phyloP scores from a whole-genome alignment of 1,140 invertebrate genomes.

The Aphaenogaster rudis region DNA sequence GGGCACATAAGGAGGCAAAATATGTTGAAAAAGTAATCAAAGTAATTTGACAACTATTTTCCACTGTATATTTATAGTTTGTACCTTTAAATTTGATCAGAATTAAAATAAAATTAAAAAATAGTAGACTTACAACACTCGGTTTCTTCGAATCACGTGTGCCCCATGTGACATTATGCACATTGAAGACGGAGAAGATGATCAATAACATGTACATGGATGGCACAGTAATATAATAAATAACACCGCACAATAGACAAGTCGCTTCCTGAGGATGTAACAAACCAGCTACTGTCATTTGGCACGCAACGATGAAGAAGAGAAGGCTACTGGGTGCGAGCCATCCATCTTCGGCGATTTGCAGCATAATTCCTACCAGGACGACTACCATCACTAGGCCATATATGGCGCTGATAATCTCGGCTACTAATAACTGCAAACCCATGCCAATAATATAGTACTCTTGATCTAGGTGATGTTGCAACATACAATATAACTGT shows the following conservation, averaged over 20 bases:
- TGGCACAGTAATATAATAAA: slow-evolving; percentile 97
- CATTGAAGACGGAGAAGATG: slow-evolving; percentile 96
- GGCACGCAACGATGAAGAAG: slow-evolving; percentile 89
- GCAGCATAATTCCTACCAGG: slow-evolving; percentile 94
- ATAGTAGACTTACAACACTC: slow-evolving; percentile 60
- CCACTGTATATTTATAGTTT: not conserved
- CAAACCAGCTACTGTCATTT: slow-evolving; percentile 90
- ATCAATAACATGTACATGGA: slow-evolving; percentile 97
- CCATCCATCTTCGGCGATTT: slow-evolving; percentile 93
- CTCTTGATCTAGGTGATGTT: not conserved
- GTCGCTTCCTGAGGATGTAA: slow-evolving; percentile 95
- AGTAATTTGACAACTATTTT: not conserved
- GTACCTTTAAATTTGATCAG: not conserved
- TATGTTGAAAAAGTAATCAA: slow-evolving; percentile 2
- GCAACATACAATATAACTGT: not conserved
- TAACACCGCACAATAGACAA: slow-evolving; percentile 92
- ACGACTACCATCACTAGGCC: slow-evolving; percentile 97
- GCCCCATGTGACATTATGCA: slow-evolving; percentile 97
- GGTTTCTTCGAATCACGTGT: slow-evolving; percentile 90
- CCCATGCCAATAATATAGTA: not conserved
- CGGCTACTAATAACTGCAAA: slow-evolving; percentile 91
- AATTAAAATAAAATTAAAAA: not conserved
- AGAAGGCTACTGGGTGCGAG: slow-evolving; percentile 93
- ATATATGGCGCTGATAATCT: slow-evolving; percentile 92
- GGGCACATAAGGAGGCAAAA: not conserved